Evolutionary conservation across 2,888 invertebrate species (phyloP), one percentile per base, ranked within the genome.

Genomic region (Orthosia incerta): DNA sequence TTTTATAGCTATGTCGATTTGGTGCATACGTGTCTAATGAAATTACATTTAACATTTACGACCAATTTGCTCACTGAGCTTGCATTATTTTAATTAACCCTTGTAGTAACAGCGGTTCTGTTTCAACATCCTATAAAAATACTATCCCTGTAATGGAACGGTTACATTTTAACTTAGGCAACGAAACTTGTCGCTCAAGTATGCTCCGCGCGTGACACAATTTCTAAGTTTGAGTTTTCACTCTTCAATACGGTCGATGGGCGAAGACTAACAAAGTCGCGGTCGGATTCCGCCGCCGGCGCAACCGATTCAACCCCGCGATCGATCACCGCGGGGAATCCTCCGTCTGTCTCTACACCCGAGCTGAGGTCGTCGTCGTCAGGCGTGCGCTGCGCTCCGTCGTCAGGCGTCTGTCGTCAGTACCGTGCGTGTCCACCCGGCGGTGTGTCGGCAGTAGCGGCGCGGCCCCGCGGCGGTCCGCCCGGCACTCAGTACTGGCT

Each of bases 401-500:
- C 88, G 88, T 85, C 85, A 89, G 88, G 87, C 88, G 88, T 85
- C 85, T 89, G 88, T 90, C 91, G 91, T 90, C 92, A 84, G 91
- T 82, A 82, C 85, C 85, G 85, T 84, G 88, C 82, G 88, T 88
- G 89, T 87, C 87, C 84, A 86, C 87, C 86, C 88, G 82, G 88
- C 88, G 88, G 87, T 79, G 86, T 84, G 87, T 87, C 86, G 87
- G 88, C 87, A 87, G 89, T 84, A 80, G 84, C 88, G 45, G 85
- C 82, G 80, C 83, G 99, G 99, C 26, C 98, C 94, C 63, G 99
- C 95, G 85, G 84, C 84, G 85, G 82, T 83, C 76, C 86, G 91
- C 98, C 85, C 98, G 99, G 93, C 90, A 97, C 97, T 97, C 97
- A 97, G 96, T 97, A 97, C 95, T 97, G 97, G 91, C 97, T 97